Evolutionary conservation across 2,888 invertebrate species (phyloP), one percentile per base, ranked within the genome.

Genomic region (Plebejus anna): DNA sequence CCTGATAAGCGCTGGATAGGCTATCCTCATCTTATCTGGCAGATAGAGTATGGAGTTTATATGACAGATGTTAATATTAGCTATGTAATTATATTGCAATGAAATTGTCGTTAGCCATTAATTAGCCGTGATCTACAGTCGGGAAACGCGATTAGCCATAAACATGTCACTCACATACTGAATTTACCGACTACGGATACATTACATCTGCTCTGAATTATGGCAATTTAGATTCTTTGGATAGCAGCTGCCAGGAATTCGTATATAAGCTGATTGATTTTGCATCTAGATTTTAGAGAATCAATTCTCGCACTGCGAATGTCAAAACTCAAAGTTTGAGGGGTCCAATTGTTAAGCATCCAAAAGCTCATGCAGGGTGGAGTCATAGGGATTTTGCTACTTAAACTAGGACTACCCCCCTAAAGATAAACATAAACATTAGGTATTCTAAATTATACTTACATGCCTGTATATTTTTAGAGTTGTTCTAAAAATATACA

Each of bases 101-200:
- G n/a, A 70, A 70, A 71, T 71, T 13, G 7, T 22, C n/a, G 42
- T 4, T 42, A 4, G 42, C 36, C 32, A 36, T 66, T 36, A 32
- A 42, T 42, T 42, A 71, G 16, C 71, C 42, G 71, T 71, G 22
- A 71, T 71, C 9, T 71, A 71, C 42, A 4, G 4, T n/a, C 42
- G 42, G 42, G n/a, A 71, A 42, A 71, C 42, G 71, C 42, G 42
- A 71, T 71, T 42, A 71, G 71, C 71, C 3, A 71, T 71, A 71
- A 71, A 71, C 71, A 71, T 71, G 71, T 71, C 42, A 71, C 4
- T 1, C 13, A 16, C 55, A 55, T 55, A 55, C 16, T 16, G 16
- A 16, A 51, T 51, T 13, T 13, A 55, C 51, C 13, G 13, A 51
- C 38, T 38, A 38, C 7, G 59, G n/a, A 22, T 28, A 59, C n/a